Percentiles rank a stretch among this genome's conserved stretches.
These are phyloP conservation scores for Drosophila demipolita DNA, from an alignment of 2,888 invertebrate genomes.

Conservation along the genomic window DNA sequence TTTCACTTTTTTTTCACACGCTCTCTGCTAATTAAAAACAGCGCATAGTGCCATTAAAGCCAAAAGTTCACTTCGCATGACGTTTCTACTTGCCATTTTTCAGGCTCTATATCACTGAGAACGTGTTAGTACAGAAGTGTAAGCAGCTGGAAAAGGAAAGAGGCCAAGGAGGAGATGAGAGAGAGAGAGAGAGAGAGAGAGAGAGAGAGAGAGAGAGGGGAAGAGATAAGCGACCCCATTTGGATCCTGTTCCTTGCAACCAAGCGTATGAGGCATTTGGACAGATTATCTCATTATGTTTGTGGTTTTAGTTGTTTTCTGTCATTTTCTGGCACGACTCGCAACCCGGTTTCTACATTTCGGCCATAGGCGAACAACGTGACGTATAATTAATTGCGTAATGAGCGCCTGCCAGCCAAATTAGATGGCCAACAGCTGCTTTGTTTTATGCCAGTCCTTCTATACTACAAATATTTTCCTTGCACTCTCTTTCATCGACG, in stretches of 20 bases:
- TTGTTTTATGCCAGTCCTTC: slow-evolving; percentile 21
- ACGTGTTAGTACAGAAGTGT: neutral
- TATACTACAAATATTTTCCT: slow-evolving; percentile 23
- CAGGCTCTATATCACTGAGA: neutral
- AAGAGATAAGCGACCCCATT: slow-evolving; percentile 16
- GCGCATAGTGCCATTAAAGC: slow-evolving; percentile 74
- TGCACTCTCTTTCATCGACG: slow-evolving; percentile 10
- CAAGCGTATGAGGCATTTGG: slow-evolving; percentile 66
- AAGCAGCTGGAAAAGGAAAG: neutral
- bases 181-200: neutral
- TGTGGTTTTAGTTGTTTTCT: slow-evolving; percentile 58
- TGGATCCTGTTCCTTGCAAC: slow-evolving; percentile 21
- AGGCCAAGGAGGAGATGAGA: neutral
- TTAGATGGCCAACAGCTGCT: slow-evolving; percentile 29
- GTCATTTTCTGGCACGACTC: slow-evolving; percentile 20
- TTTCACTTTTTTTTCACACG: slow-evolving; percentile 39
- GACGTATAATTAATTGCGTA: slow-evolving; percentile 79
- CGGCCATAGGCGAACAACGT: slow-evolving; percentile 65
- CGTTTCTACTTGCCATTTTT: slow-evolving; percentile 23
- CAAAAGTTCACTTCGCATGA: slow-evolving; percentile 69
- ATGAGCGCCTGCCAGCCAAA: slow-evolving; percentile 69
- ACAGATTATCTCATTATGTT: slow-evolving; percentile 77
- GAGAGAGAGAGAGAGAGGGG: neutral
- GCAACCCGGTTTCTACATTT: slow-evolving; percentile 46
- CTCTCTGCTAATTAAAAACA: slow-evolving; percentile 73